A percentile compares a stretch with the other conserved stretches of the same genome.
phyloP scores from a whole-genome alignment of 2,888 invertebrate species.

The Pseudanteris insignis region DNA sequence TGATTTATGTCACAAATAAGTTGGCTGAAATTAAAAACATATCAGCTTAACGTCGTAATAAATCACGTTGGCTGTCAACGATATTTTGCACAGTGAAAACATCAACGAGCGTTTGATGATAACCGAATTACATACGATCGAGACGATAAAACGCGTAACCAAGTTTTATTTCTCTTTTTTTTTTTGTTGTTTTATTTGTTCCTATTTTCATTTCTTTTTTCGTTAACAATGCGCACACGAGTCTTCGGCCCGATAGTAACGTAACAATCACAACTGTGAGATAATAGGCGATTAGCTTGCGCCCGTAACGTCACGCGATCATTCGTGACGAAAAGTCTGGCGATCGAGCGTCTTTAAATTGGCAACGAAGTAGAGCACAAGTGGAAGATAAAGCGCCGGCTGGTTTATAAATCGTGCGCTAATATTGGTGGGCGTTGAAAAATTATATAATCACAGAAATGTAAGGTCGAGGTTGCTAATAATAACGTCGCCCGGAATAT shows the following conservation, averaged over 20 bases:
- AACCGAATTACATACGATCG: background rate
- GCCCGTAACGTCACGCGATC: slow-evolving; percentile 45
- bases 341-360: slow-evolving; percentile 39
- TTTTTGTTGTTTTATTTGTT: too few relatives aligned
- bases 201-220: too few relatives aligned
- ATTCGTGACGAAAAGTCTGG: slow-evolving; percentile 50
- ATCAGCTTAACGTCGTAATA: background rate
- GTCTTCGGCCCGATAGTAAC: slow-evolving; percentile 15
- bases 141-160: too few relatives aligned
- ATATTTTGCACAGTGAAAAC: background rate
- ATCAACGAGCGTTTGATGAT: slow-evolving; percentile 1
- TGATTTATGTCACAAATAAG: too few relatives aligned
- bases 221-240: too few relatives aligned
- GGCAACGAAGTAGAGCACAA: slow-evolving; percentile 41
- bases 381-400: slow-evolving; percentile 27
- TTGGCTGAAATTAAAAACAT: background rate
- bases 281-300: slow-evolving; percentile 30
- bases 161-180: too few relatives aligned
- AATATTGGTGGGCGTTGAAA: slow-evolving; percentile 26
- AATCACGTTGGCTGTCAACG: background rate
- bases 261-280: slow-evolving; percentile 24
- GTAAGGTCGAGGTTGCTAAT: slow-evolving; percentile 30
- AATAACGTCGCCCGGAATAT: slow-evolving; percentile 12
- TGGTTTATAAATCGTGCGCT: slow-evolving; percentile 10
- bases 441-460: slow-evolving; percentile 31